Percentiles rank a stretch among this genome's conserved stretches.
Evolutionary conservation across 2,113 vertebrate species (phyloP).

Genomic region (Ptyas mucosa): DNA sequence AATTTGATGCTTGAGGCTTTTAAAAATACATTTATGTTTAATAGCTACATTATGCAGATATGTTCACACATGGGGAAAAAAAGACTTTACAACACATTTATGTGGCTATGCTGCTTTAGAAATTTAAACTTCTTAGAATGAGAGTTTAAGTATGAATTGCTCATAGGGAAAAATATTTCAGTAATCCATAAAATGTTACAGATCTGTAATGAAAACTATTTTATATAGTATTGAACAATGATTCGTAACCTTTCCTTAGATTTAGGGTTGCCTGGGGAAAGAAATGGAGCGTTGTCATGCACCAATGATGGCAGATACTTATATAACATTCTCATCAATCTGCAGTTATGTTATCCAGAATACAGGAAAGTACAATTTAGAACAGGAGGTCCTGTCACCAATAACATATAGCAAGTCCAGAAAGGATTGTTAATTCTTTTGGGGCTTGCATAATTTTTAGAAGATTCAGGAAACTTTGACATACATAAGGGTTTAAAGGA

Average conservation of each 20-base stretch:
- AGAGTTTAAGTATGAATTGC: neutral
- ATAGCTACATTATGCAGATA: neutral
- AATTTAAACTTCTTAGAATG: neutral
- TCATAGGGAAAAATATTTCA: neutral
- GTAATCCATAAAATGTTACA: neutral
- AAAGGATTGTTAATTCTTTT: neutral
- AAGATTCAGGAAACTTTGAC: neutral
- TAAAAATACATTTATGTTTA: neutral
- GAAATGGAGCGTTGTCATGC: neutral
- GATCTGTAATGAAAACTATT: neutral
- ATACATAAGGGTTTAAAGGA: neutral
- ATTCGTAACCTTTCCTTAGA: neutral
- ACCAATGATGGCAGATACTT: neutral
- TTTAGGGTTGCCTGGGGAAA: neutral
- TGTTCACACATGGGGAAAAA: neutral
- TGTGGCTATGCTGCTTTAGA: neutral
- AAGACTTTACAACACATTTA: neutral
- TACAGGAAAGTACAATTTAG: neutral
- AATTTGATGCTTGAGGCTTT: conserved; percentile 11
- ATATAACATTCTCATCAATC: neutral
- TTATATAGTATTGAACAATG: neutral
- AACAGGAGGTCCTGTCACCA: neutral
- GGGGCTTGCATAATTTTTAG: neutral
- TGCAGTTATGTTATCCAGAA: neutral
- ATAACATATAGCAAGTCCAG: neutral